phyloP scores from a whole-genome alignment of 1,140 invertebrate species.

The Glossosoma conforme region DNA sequence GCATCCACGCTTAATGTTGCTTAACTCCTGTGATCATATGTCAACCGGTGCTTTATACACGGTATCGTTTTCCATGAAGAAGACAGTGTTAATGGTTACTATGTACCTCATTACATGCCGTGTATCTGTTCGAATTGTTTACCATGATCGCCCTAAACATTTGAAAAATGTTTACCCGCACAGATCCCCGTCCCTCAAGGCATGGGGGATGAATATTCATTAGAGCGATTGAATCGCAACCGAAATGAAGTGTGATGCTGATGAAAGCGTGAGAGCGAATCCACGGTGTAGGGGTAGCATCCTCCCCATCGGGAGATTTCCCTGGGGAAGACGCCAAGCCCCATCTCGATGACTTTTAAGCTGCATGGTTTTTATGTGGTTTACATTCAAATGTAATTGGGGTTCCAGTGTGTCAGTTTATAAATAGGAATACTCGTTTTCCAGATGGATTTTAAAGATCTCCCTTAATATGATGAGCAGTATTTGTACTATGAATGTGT shows the following conservation, averaged over 20 bases:
- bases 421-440: too few relatives aligned
- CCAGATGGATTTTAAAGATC: too few relatives aligned
- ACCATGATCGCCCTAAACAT: slow-evolving; percentile 21
- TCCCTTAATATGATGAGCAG: too few relatives aligned
- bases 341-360: slow-evolving; percentile 26
- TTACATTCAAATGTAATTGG: slow-evolving; percentile 29
- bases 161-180: slow-evolving; percentile 28
- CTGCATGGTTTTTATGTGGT: slow-evolving; percentile 24
- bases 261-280: slow-evolving; percentile 27
- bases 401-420: too few relatives aligned
- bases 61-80: too few relatives aligned
- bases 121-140: slow-evolving; percentile 20
- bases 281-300: slow-evolving; percentile 4
- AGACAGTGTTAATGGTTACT: too few relatives aligned
- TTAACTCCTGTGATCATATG: too few relatives aligned
- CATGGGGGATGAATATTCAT: slow-evolving; percentile 29
- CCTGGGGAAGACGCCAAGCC: slow-evolving; percentile 14
- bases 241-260: slow-evolving; percentile 31
- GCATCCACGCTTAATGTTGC: too few relatives aligned
- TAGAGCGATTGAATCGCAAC: slow-evolving; percentile 32
- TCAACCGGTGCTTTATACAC: too few relatives aligned
- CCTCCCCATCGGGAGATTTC: slow-evolving; percentile 27
- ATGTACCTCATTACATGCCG: too few relatives aligned
- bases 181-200: background rate
- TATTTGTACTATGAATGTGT: too few relatives aligned